Base-by-base conservation (phyloP, 2,888 invertebrate genomes). In the Hymenopus coronatus region DNA sequence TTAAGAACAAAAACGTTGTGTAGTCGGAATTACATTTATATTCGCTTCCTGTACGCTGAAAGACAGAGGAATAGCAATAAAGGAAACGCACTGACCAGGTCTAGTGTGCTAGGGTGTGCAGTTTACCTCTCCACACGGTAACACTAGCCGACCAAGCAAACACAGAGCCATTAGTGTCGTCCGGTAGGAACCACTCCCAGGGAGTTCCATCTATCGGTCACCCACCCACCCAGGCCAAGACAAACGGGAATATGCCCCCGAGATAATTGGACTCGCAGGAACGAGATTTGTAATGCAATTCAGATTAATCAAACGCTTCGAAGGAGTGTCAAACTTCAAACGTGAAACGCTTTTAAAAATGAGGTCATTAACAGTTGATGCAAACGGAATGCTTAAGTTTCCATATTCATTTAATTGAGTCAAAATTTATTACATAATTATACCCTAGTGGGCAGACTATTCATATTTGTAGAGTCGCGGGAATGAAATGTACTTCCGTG, bases 121-220 rank as follows among this genome's bases (percentile, higher is more conserved):
- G 81, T 82, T 85, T 81, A 40, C 85, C 28, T 28, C 25, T 54
- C n/a, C n/a, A 28, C 83, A 30, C 28, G 88, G 90, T 90, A 90
- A 90, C 89, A 88, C 88, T 88, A 90, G 90, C 89, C 89, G 82
- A 88, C 88, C 88, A 88, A 88, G 89, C 89, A 90, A 90, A 90
- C 90, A 90, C 46, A 89, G 89, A 89, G 87, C 54, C 54, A 70
- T 70, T 70, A 70, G 54, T 70, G 54, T 70, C 54, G 54, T 70
- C 54, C 54, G 54, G 54, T 70, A 70, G 15, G 54, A 70, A 70
- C 54, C 54, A 70, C 54, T 70, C 54, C 54, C 54, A 15, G 1
- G 25, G 54, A 70, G 54, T 70, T 70, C 54, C 54, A 70, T 70
- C 25, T 70, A 70, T 70, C 54, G 54, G 54, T 70, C 54, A 54